Evolutionary conservation across 2,888 invertebrate genomes (phyloP), one percentile per base, ranked within the genome.

Genomic region (Drosophila melanocephala): DNA sequence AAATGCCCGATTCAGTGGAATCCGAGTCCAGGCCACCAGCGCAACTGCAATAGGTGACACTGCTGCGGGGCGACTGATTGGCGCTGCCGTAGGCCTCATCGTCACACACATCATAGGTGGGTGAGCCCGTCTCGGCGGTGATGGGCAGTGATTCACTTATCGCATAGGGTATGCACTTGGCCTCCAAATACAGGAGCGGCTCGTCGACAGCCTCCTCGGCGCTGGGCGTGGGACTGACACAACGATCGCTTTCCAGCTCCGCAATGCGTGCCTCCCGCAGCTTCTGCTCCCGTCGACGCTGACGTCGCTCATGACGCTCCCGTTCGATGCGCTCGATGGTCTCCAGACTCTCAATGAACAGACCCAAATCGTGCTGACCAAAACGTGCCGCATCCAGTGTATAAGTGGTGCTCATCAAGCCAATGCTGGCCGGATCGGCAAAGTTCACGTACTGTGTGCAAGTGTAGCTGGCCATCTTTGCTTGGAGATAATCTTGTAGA

Each of bases 261-360:
- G 52, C 67, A 4, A 84, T 73, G 39, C 83, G 81, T 0, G 30
- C 64, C 55, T 80, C 58, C 1, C 65, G 72, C 10, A 84, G 7
- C 53, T 67, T 75, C 22, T 74, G 66, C 3, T 71, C 62, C 1
- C 77, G 78, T 0, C 81, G 75, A 0, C 60, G 76, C n/a, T 74
- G 74, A 0, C 75, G 77, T 0, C 77, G 66, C n/a, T 82, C 87
- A 19, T 86, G 69, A 0, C 87, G 83, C n/a, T 88, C 75, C 35
- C 76, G 68, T 12, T 89, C 79, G 22, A 92, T 64, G 28, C 89
- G 87, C 3, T 83, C 64, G 32, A 92, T 87, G 1, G 83, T 92
- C 64, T 92, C 92, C 28, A 92, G 56, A 30, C 89, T 90, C 37
- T 92, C 90, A 0, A 92, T 73, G 53, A 92, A 92, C 0, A 92